phyloP scores from a whole-genome alignment of 2,888 invertebrate species.

The Unio delphinus region DNA sequence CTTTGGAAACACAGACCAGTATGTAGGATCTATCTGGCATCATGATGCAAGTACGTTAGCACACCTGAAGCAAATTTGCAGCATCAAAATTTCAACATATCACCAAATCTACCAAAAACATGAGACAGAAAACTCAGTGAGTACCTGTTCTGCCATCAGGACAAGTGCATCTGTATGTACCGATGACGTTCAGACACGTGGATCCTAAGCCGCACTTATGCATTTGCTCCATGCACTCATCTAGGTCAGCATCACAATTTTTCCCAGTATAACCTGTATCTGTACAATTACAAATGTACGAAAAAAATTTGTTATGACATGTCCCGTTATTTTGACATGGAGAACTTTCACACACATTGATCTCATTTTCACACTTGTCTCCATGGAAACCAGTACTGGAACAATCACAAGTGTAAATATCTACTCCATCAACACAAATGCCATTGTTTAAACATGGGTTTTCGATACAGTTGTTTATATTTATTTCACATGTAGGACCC shows the following conservation, averaged over 20 bases:
- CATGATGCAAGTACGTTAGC: too few species aligned
- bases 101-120: too few species aligned
- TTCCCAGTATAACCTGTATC: slow-evolving; percentile 38
- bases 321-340: slow-evolving; percentile 51
- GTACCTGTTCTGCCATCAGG: slow-evolving; percentile 28
- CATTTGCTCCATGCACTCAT: slow-evolving; percentile 38
- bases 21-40: too few species aligned
- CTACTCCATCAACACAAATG: slow-evolving; percentile 48
- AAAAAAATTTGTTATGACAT: slow-evolving; percentile 41
- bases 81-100: too few species aligned
- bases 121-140: neutral
- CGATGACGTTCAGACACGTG: slow-evolving; percentile 38
- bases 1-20: too few species aligned
- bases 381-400: slow-evolving; percentile 51
- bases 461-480: slow-evolving; percentile 42
- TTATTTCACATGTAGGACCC: slow-evolving; percentile 38
- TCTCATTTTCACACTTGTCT: slow-evolving; percentile 28
- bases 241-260: slow-evolving; percentile 39
- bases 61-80: too few species aligned
- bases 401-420: slow-evolving; percentile 51
- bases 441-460: slow-evolving; percentile 52
- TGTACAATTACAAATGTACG: slow-evolving; percentile 43
- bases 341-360: slow-evolving; percentile 30
- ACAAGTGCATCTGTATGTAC: slow-evolving; percentile 49
- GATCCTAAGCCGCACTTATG: slow-evolving; percentile 37